These are phyloP conservation scores for Nannobrachium achirus DNA, from an alignment of 2,113 vertebrate species.

Conservation along the genomic window DNA sequence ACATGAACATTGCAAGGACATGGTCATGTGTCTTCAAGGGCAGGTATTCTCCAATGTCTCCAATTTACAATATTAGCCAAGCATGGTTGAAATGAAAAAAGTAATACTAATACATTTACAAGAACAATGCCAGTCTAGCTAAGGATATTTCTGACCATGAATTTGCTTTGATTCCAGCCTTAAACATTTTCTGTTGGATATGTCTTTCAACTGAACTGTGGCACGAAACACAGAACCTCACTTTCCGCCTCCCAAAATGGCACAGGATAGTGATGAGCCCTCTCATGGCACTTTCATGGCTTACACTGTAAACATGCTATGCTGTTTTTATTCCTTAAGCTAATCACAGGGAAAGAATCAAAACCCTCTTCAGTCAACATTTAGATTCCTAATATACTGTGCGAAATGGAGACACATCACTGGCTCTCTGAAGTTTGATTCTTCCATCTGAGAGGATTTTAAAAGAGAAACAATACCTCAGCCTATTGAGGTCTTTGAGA, in stretches of 20 bases:
- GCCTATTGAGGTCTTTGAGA: slow-evolving; percentile 73
- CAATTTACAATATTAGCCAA: slow-evolving; percentile 59
- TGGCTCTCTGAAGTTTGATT: slow-evolving; percentile 77
- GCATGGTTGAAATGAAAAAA: slow-evolving; percentile 53
- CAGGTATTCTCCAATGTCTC: slow-evolving; percentile 27
- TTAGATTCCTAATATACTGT: slow-evolving; percentile 75
- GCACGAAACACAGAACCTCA: slow-evolving; percentile 41
- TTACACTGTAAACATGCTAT: slow-evolving; percentile 61
- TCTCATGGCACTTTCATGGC: slow-evolving; percentile 70
- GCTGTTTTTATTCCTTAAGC: slow-evolving; percentile 70
- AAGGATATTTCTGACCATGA: slow-evolving; percentile 54
- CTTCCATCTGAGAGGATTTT: slow-evolving; percentile 77
- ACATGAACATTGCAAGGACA: not conserved
- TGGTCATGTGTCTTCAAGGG: slow-evolving; percentile 4
- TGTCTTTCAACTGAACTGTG: slow-evolving; percentile 64
- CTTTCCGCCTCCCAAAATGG: slow-evolving; percentile 63
- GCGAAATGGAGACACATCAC: slow-evolving; percentile 69
- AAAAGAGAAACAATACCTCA: slow-evolving; percentile 76
- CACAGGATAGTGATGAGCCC: slow-evolving; percentile 57
- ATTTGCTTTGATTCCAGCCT: slow-evolving; percentile 52
- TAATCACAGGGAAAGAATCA: slow-evolving; percentile 75
- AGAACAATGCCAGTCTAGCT: slow-evolving; percentile 40
- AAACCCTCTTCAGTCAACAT: slow-evolving; percentile 78
- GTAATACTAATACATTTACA: slow-evolving; percentile 49
- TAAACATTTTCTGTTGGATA: slow-evolving; percentile 65